These are phyloP conservation scores for Acrobasis repandana DNA, from an alignment of 2,888 invertebrate genomes.

Conservation along the genomic window DNA sequence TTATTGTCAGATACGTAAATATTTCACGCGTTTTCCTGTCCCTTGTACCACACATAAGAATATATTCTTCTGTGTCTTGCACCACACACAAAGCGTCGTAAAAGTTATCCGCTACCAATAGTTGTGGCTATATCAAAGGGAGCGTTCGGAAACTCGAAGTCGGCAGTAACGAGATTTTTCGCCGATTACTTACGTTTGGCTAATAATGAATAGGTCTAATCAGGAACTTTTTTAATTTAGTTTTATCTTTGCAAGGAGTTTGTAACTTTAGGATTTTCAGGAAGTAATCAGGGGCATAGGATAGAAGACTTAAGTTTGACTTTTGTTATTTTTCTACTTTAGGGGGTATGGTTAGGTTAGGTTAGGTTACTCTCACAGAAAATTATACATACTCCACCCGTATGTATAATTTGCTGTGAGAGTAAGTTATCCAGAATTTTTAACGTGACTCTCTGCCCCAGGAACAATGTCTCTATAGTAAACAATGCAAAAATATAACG, in stretches of 20 bases:
- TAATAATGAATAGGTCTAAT: conserved; percentile 39
- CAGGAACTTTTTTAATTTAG: conserved; percentile 38
- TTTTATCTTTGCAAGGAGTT: conserved; percentile 6
- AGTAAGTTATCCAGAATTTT: no score
- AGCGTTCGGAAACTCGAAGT: conserved; percentile 44
- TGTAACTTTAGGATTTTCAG: not conserved
- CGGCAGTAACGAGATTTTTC: conserved; percentile 33
- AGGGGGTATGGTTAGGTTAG: no score
- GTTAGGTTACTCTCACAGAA: no score
- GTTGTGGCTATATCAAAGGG: conserved; percentile 59
- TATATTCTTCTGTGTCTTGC: not conserved
- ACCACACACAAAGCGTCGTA: conserved; percentile 1
- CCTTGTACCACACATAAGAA: no score
- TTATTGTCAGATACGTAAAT: no score
- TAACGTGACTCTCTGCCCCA: no score
- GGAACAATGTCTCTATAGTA: no score
- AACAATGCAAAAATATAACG: no score
- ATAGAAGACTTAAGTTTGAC: not conserved
- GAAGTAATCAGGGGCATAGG: not conserved
- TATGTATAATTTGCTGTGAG: no score
- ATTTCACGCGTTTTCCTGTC: no score
- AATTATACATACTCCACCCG: no score
- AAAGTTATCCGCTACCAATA: conserved; percentile 62
- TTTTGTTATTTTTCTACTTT: no score
- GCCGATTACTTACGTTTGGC: conserved; percentile 36